These are phyloP conservation scores for Sebastolobus altivelis DNA, from an alignment of 2,797 vertebrate genomes.

Conservation along the genomic window DNA sequence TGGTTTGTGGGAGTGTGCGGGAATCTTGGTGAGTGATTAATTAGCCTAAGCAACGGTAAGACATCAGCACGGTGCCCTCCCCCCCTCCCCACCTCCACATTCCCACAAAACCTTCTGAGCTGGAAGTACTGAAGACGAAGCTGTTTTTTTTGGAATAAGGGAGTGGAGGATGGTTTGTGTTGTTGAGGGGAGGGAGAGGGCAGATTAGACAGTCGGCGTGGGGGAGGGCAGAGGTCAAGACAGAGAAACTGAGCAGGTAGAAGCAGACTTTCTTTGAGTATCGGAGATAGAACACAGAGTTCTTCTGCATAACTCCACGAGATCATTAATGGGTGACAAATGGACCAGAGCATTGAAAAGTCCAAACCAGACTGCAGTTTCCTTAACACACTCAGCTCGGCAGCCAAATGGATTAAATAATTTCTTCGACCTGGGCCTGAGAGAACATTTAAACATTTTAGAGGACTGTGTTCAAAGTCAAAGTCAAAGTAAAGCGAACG, in stretches of 20 bases:
- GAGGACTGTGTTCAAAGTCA: not conserved
- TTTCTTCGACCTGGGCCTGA: not conserved
- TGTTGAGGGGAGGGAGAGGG: not conserved
- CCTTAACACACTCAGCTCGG: not conserved
- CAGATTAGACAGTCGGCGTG: not conserved
- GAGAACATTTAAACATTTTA: constrained; percentile 13
- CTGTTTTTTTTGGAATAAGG: not conserved
- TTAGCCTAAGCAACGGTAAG: not conserved
- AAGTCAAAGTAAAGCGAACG: not conserved
- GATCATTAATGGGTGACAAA: constrained; percentile 16
- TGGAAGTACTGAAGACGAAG: constrained; percentile 41
- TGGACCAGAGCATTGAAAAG: not conserved
- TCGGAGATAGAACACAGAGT: not conserved
- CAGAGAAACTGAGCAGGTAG: not conserved
- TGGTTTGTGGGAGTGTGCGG: constrained; percentile 22
- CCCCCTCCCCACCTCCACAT: constrained; percentile 23
- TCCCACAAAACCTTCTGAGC: constrained; percentile 34
- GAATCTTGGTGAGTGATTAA: constrained; percentile 47
- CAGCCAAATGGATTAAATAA: constrained; percentile 2
- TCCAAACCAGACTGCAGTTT: constrained; percentile 2
- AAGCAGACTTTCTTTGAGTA: not conserved
- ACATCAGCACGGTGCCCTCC: constrained; percentile 1
- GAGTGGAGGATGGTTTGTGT: constrained; percentile 18
- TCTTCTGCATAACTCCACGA: not conserved
- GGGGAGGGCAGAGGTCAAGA: constrained; percentile 2